Conservation (phyloP, 2,113 vertebrate genomes). For the Oenanthe oenanthe region DNA sequence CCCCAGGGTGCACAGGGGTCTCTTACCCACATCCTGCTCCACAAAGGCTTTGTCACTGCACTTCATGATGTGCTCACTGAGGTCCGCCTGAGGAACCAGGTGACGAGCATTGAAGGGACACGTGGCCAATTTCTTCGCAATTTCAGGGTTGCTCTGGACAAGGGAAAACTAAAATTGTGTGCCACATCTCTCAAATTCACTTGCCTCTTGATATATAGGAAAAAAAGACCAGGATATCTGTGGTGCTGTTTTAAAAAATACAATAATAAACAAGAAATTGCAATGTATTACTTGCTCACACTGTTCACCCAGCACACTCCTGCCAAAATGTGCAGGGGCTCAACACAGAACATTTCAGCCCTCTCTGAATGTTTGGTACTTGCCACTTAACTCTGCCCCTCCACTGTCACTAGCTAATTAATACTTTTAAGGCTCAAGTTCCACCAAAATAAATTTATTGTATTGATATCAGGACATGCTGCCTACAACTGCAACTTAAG, state of each 20-base stretch:
- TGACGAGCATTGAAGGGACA: conserved; percentile 58
- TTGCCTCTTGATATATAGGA: background rate
- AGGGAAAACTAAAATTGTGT: background rate
- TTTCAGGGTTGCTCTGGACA: conserved; percentile 35
- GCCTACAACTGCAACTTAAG: background rate
- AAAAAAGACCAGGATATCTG: background rate
- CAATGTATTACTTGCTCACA: background rate
- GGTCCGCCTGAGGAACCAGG: background rate
- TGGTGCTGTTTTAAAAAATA: background rate
- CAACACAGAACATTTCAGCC: background rate
- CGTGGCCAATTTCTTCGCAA: conserved; percentile 8
- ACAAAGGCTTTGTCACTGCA: background rate
- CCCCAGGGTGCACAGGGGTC: background rate
- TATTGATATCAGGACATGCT: background rate
- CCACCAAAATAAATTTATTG: background rate
- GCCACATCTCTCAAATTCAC: background rate
- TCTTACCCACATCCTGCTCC: conserved; percentile 40
- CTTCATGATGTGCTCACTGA: background rate
- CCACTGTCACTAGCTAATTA: background rate
- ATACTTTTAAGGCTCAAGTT: background rate
- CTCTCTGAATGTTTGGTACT: background rate
- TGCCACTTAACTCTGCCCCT: background rate
- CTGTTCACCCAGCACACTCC: background rate
- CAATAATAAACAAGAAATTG: background rate
- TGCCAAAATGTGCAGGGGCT: background rate